Evolutionary conservation across 2,113 vertebrate genomes (phyloP).

Genomic region (Mugil cephalus): DNA sequence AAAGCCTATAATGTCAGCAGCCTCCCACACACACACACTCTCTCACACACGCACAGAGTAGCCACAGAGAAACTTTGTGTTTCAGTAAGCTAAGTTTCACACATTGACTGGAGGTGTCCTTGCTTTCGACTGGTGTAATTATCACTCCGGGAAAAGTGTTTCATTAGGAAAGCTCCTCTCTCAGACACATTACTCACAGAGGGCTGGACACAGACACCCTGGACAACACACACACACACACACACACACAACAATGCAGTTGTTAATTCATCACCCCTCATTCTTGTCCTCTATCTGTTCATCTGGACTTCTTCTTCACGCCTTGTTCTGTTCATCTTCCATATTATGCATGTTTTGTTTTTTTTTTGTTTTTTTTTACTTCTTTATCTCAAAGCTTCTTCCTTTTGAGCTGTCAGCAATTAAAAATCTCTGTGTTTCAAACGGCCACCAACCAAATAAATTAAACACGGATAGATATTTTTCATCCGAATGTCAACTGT

Average conservation of each 20-base stretch:
- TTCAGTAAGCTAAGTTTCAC: slow-evolving; percentile 79
- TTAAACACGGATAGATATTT: neutral
- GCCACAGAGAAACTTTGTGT: slow-evolving; percentile 62
- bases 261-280: slow-evolving; percentile 52
- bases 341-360: slow-evolving; percentile 6
- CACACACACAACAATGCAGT: slow-evolving; percentile 33
- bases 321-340: slow-evolving; percentile 27
- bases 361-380: slow-evolving; percentile 1
- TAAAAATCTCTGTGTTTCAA: slow-evolving; percentile 18
- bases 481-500: neutral
- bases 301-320: slow-evolving; percentile 45
- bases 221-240: slow-evolving; percentile 48
- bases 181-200: slow-evolving; percentile 94
- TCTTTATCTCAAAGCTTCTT: slow-evolving; percentile 4
- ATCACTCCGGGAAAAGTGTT: slow-evolving; percentile 99
- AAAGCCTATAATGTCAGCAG: slow-evolving; percentile 61
- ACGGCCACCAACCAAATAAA: slow-evolving; percentile 27
- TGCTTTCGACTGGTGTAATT: slow-evolving; percentile 92
- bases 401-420: slow-evolving; percentile 7
- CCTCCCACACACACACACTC: slow-evolving; percentile 15
- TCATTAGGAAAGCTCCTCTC: slow-evolving; percentile 94
- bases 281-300: slow-evolving; percentile 46
- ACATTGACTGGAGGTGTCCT: slow-evolving; percentile 74
- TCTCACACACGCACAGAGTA: neutral
- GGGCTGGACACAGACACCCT: slow-evolving; percentile 90